Percentiles rank a stretch among this genome's conserved stretches.
These are phyloP conservation scores for Microtus richardsoni DNA, from an alignment of 2,113 vertebrate genomes.

Conservation along the genomic window DNA sequence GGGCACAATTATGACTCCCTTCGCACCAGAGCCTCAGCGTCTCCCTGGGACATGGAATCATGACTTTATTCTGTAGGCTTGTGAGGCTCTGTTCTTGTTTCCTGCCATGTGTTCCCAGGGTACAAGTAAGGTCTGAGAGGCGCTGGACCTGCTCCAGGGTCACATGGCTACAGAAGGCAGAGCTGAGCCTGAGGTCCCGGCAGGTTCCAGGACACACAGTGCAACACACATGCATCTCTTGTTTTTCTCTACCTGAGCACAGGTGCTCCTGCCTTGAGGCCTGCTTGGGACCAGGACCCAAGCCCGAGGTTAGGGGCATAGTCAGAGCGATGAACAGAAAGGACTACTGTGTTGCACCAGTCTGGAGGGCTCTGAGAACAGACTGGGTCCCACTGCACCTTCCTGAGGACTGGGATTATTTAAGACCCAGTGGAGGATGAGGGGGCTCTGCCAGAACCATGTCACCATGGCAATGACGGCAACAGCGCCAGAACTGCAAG, in stretches of 20 bases:
- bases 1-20: rapidly evolving
- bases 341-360: not conserved
- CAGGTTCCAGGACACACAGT: not conserved
- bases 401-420: constrained; percentile 33
- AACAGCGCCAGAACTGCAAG: constrained; percentile 51
- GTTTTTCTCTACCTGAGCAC: not conserved
- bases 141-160: not conserved
- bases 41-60: not conserved
- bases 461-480: constrained; percentile 81
- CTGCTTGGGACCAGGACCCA: not conserved
- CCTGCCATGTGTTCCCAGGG: not conserved
- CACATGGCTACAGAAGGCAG: not conserved
- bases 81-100: not conserved
- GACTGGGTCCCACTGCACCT: constrained; percentile 13
- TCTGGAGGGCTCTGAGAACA: not conserved
- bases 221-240: not conserved
- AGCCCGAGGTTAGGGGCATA: not conserved
- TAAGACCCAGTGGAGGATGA: constrained; percentile 37
- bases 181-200: not conserved
- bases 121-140: too few species aligned
- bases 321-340: not conserved
- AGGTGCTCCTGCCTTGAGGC: too few species aligned
- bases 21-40: not conserved
- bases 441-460: constrained; percentile 19
- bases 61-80: not conserved